Conservation (phyloP, 1,140 invertebrate species). For the Whitmania pigra region DNA sequence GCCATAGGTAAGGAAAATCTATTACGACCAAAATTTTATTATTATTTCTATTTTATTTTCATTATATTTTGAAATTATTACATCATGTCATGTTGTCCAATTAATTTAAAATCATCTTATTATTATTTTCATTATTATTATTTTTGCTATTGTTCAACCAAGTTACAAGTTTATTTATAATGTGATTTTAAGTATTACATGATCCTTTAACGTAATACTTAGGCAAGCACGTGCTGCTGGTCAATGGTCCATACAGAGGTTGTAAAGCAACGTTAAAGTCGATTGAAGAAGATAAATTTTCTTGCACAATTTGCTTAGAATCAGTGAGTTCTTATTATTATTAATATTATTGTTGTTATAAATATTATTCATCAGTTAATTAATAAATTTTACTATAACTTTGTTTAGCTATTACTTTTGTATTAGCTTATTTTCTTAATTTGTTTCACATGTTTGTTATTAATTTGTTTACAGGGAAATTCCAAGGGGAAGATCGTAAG, state of each 20-base stretch:
- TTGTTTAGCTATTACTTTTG: background rate
- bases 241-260: conserved; percentile 73
- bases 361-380: no score
- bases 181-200: no score
- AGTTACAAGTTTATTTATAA: no score
- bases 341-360: background rate
- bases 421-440: background rate
- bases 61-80: background rate
- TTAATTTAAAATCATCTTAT: no score
- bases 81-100: no score
- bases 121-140: no score
- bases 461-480: conserved; percentile 40
- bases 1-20: conserved; percentile 46
- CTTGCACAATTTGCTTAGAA: conserved; percentile 55
- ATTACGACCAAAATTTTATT: background rate
- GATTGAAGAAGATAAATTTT: conserved; percentile 63
- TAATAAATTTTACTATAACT: no score
- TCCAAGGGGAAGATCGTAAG: conserved; percentile 53
- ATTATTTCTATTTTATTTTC: background rate
- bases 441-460: background rate
- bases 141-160: no score
- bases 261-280: conserved; percentile 54
- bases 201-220: background rate
- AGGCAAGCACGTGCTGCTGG: conserved; percentile 55
- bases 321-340: conserved; percentile 17